phyloP scores from a whole-genome alignment of 2,888 invertebrate species.

The Epiblema foenella region DNA sequence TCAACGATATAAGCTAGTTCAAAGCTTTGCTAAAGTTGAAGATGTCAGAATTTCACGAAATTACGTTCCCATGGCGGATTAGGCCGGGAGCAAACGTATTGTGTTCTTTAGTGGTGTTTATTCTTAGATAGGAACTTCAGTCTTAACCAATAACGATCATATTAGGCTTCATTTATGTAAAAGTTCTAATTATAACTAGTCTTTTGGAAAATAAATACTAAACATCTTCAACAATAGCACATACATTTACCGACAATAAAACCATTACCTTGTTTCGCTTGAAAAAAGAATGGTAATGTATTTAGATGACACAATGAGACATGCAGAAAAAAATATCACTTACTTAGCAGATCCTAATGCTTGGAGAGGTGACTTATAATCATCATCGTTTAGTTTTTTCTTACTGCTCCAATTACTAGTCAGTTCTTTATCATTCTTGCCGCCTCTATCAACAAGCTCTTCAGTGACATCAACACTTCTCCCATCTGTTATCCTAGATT shows the following conservation, averaged over 20 bases:
- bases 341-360: conserved; percentile 68
- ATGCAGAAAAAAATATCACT: conserved; percentile 52
- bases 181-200: too few species aligned
- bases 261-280: conserved; percentile 10
- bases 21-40: background rate
- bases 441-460: conserved; percentile 50
- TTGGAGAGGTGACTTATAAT: conserved; percentile 76
- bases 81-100: too few species aligned
- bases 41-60: background rate
- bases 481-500: conserved; percentile 42
- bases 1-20: background rate
- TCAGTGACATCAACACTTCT: conserved; percentile 43
- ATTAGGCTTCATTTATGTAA: too few species aligned
- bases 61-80: too few species aligned
- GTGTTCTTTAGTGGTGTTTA: too few species aligned
- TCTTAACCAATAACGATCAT: too few species aligned
- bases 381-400: conserved; percentile 54
- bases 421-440: conserved; percentile 44
- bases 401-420: conserved; percentile 41
- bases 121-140: background rate
- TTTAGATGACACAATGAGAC: conserved; percentile 10
- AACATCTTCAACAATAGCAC: conserved; percentile 10
- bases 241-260: background rate
- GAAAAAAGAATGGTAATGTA: background rate
- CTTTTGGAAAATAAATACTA: background rate